Evolutionary conservation across 2,888 invertebrate species (phyloP), one percentile per base, ranked within the genome.

Genomic region (Zaprionus bogoriensis): DNA sequence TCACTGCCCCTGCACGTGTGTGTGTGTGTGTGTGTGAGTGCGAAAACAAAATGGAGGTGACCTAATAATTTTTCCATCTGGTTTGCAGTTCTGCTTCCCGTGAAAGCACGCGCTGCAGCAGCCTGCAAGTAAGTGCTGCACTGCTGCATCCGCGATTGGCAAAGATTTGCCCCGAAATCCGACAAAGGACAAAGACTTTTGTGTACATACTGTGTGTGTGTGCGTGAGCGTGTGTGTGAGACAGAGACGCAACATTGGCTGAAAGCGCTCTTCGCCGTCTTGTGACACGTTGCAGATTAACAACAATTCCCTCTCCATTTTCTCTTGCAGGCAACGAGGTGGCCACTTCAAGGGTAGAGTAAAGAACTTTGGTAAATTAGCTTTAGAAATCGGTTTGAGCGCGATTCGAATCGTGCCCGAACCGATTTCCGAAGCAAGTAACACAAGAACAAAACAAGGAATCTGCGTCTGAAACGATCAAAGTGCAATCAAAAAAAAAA

Each of bases 41-140:
- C 7, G n/a, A 44, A 46, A 48, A 72, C 65, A 77, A 82, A 77
- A 79, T 78, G 83, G 83, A 63, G 80, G 74, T 54, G 48, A 59
- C 57, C 53, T 46, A 68, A 57, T 57, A 50, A 74, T 39, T n/a
- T 14, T 52, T 22, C 14, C 36, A 17, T 42, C 47, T 45, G 10
- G 9, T 36, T 66, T 54, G 25, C 63, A 78, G 64, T 69, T 59
- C 36, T 6, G 12, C 20, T 17, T n/a, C 12, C n/a, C n/a, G 28
- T 17, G 19, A 55, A 36, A 32, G 3, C 44, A 23, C 32, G 20
- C 32, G 22, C 19, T 57, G 41, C 45, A 64, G 45, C 32, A 25
- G 51, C 19, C 48, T 38, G 57, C 64, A 22, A 59, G 77, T 75
- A 72, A 68, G 73, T 64, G 45, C 42, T 39, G 38, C 22, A 23